Base-by-base conservation (phyloP, 2,797 vertebrate genomes). In the Microctenopoma steveboyesi region DNA sequence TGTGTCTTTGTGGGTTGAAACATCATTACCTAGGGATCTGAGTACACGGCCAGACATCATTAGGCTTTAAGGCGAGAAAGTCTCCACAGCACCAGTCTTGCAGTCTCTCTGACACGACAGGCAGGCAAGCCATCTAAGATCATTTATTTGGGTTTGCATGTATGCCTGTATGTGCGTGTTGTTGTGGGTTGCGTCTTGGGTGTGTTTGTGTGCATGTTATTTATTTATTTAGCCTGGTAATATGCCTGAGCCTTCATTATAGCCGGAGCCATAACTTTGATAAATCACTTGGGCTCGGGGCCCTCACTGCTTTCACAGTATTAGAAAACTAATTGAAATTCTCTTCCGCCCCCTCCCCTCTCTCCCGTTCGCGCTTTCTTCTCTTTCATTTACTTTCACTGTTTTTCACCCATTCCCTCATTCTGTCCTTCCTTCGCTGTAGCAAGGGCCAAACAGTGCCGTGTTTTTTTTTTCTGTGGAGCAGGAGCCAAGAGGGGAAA, bases 311-410 rank as follows among this genome's bases (percentile, higher is more conserved):
- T 93, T 91, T 93, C 90, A 86, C 88, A 90, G 88, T 90, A 93
- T 93, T 94, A 93, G 90, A 92, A 93, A 93, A 91, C 92, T 94
- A 92, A 94, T 93, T 93, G 92, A 94, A 94, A 91, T 92, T 93
- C 90, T 83, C 88, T 86, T 84, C 82, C 83, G 71, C 82, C 79
- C 70, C 64, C 72, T 77, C 72, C 77, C 59, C 58, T 69, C 66
- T 75, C 58, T 70, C 68, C 56, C 61, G 40, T 68, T 53, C 64
- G 56, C 58, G 60, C 18, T 72, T n/a, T 63, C 58, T 43, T 28
- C 8, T 37, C 16, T 39, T 43, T 55, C 8, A 50, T 25, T 46
- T 52, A 63, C 27, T 48, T 39, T 18, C 27, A 70, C 64, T 33
- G 13, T 81, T 51, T 81, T 55, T 81, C 57, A 55, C 50, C 33